Conservation (phyloP, 2,113 vertebrate species). For the Halichoeres trimaculatus region DNA sequence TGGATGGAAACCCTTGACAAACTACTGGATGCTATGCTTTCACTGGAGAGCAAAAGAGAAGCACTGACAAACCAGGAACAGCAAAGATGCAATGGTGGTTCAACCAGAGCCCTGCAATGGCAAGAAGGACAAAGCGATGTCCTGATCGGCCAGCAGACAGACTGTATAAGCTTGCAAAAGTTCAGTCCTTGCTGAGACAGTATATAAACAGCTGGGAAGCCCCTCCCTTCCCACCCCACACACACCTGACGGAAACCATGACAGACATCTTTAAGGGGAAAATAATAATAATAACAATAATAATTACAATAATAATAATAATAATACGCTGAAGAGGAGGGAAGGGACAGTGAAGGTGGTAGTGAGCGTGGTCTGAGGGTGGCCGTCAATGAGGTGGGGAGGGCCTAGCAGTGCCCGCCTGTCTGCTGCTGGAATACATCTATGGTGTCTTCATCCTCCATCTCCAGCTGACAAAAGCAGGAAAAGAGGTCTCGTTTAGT, state of each 20-base stretch:
- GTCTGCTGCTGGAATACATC: conserved; percentile 90
- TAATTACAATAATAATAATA: conserved; percentile 69
- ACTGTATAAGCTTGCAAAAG: conserved; percentile 57
- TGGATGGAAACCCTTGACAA: conserved; percentile 50
- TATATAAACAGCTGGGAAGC: conserved; percentile 69
- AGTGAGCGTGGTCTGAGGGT: conserved; percentile 68
- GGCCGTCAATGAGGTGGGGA: conserved; percentile 62
- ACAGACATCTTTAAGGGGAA: conserved; percentile 60
- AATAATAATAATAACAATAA: conserved; percentile 64
- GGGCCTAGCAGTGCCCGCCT: conserved; percentile 83
- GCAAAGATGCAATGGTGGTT: conserved; percentile 55
- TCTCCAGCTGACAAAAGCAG: conserved; percentile 81
- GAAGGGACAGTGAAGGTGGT: conserved; percentile 72
- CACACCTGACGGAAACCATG: conserved; percentile 56
- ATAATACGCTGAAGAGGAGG: conserved; percentile 61
- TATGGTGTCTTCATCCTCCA: conserved; percentile 89
- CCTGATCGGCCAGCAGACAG: conserved; percentile 60
- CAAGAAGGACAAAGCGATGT: conserved; percentile 38
- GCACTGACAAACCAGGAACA: conserved; percentile 48
- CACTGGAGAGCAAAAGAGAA: conserved; percentile 50
- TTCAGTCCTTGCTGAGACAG: conserved; percentile 66
- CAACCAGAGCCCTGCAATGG: conserved; percentile 48
- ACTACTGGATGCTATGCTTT: conserved; percentile 61
- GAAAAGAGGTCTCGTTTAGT: background rate
- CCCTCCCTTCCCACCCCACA: conserved; percentile 22